Evolutionary conservation across 2,888 invertebrate genomes (phyloP), one percentile per base, ranked within the genome.

Genomic region (Nomada goodeniana): DNA sequence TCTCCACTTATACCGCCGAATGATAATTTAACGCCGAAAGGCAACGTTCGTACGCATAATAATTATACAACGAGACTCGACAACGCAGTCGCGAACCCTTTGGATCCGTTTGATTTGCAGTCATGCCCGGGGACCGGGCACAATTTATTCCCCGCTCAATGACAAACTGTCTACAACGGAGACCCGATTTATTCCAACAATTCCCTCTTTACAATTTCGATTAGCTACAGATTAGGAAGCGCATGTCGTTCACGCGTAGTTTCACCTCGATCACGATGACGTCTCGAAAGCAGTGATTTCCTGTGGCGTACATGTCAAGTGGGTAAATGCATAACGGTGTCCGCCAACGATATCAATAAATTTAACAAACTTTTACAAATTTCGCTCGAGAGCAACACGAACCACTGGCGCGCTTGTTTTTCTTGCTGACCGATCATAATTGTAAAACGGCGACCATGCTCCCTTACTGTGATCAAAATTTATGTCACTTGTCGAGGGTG

Each of bases 1-100:
- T 36, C 36, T 0, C 1, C 7, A 36, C 0, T 7, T 42, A 65
- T 50, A 26, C 80, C 76, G 5, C 13, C 0, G 70, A 76, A 88
- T 82, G 83, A 83, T 87, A 87, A 90, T 90, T 85, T 75, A 75
- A 70, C 80, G 85, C 82, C 80, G 75, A 83, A 83, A 84, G 86
- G 78, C 84, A 82, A 82, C 84, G 77, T 88, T 88, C 89, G 89
- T 85, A 86, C 85, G 83, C 86, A 83, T 86, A 88, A 88, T 88
- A 89, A 88, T 84, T 84, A 86, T 89, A 79, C 82, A 80, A 70
- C 75, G 57, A 81, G 55, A 74, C 82, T 88, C 72, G 80, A 84
- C 86, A 77, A 88, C 88, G 84, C 70, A 74, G 80, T 88, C 70
- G 80, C 84, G 85, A 77, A 88, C 88, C 83, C 68, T 65, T 61